These are phyloP conservation scores for Sitta carolinensis DNA, from an alignment of 2,797 vertebrate genomes.

Conservation along the genomic window DNA sequence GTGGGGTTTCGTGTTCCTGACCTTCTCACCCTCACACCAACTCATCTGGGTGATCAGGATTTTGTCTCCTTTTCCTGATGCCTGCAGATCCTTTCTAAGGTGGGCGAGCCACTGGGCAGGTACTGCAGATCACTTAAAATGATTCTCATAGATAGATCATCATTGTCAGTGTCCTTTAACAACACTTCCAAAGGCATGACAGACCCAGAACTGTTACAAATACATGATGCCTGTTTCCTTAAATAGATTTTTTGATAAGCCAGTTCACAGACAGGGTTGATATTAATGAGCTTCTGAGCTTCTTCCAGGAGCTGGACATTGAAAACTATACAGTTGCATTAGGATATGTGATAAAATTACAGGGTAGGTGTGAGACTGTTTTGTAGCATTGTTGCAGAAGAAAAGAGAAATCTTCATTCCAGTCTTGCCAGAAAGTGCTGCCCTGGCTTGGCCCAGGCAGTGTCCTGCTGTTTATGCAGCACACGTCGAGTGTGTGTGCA, in stretches of 20 bases:
- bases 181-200: background rate
- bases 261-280: background rate
- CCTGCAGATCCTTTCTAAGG: background rate
- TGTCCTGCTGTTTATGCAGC: background rate
- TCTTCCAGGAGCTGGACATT: background rate
- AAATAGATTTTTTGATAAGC: background rate
- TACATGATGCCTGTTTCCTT: background rate
- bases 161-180: background rate
- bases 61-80: background rate
- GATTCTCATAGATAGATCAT: background rate
- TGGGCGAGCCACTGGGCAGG: background rate
- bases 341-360: background rate
- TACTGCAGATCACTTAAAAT: background rate
- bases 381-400: background rate
- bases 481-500: fast-evolving
- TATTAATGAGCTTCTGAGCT: background rate
- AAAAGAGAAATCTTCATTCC: background rate
- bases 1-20: background rate
- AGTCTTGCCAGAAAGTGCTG: background rate
- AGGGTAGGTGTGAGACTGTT: background rate
- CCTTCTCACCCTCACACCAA: background rate
- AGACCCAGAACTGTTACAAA: background rate
- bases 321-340: background rate
- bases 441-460: background rate
- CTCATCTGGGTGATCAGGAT: background rate